Evolutionary conservation across 1,140 invertebrate species (phyloP), one percentile per base, ranked within the genome.

Genomic region (Nilaparvata lugens): DNA sequence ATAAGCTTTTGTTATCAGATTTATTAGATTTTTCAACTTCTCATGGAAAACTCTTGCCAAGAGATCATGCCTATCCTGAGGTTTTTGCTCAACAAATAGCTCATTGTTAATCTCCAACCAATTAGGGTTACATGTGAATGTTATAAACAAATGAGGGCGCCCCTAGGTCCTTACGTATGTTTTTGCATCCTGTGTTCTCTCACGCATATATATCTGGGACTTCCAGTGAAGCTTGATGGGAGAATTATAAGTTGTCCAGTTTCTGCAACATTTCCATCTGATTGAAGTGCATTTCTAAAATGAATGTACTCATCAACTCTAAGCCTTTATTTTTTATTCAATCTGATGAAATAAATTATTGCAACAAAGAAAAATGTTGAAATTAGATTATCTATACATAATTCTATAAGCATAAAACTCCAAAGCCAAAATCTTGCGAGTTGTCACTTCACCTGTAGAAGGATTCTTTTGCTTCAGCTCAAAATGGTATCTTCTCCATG

Each of bases 111-210:
- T 68, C 73, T 71, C 65, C 64, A 51, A 62, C 79, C 79, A 83
- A 53, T 74, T 64, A 66, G 75, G 73, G 76, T 82, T 78, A 62
- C 68, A 73, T 40, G 72, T 75, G 53, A 70, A 66, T 42, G 75
- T 78, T 57, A 78, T 72, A 66, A 78, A 74, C 55, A 75, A 68
- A 67, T 72, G 66, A 62, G 75, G 70, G 58, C 64, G 61, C 38
- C 76, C 74, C 68, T 74, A 74, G 38, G 66, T 62, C 23, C 74
- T 65, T 6, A 80, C 78, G 66, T 78, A 80, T 13, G 69, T 59
- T 68, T 79, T 77, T 0, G 73, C 74, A 68, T 79, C 77, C 68
- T 79, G 75, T 21, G 71, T 65, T 43, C 73, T 71, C 63, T 79
- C 73, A 45, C 78, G 75, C 68, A 79, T 73, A 59, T 76, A 69